phyloP scores from a whole-genome alignment of 2,888 invertebrate species.

The Acronicta psi region DNA sequence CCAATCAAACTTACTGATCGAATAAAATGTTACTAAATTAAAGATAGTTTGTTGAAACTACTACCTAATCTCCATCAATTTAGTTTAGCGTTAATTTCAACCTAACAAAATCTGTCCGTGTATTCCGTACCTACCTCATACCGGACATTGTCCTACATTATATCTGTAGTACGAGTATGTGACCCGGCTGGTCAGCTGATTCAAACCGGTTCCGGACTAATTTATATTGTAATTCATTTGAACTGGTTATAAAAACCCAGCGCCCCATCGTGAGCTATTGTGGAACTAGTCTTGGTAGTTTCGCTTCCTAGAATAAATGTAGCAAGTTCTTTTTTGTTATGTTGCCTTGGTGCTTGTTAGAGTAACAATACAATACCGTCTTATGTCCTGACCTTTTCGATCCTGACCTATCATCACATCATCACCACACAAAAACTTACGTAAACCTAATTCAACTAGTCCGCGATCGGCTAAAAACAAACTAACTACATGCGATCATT shows the following conservation, averaged over 20 bases:
- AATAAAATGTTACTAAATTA: no score
- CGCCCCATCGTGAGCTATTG: constrained; percentile 24
- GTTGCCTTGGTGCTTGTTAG: constrained; percentile 6
- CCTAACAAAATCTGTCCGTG: constrained; percentile 1
- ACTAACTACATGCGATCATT: no score
- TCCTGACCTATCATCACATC: no score
- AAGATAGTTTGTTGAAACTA: no score
- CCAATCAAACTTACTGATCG: no score
- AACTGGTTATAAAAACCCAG: constrained; percentile 51
- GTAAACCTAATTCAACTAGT: no score
- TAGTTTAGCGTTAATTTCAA: not conserved
- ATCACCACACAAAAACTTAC: no score
- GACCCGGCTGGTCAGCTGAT: constrained; percentile 53
- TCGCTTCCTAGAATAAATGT: not conserved
- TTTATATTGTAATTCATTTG: constrained; percentile 60
- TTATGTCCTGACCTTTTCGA: not conserved
- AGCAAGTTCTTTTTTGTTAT: not conserved
- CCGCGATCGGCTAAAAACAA: no score
- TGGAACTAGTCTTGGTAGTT: constrained; percentile 12
- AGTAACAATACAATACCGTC: not conserved
- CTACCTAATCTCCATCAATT: no score
- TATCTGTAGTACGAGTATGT: constrained; percentile 28
- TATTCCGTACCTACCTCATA: constrained; percentile 4
- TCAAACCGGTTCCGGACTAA: constrained; percentile 48
- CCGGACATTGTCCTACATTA: constrained; percentile 24